Conservation (phyloP, 2,888 invertebrate species). For the Trichogramma dendrolimi region DNA sequence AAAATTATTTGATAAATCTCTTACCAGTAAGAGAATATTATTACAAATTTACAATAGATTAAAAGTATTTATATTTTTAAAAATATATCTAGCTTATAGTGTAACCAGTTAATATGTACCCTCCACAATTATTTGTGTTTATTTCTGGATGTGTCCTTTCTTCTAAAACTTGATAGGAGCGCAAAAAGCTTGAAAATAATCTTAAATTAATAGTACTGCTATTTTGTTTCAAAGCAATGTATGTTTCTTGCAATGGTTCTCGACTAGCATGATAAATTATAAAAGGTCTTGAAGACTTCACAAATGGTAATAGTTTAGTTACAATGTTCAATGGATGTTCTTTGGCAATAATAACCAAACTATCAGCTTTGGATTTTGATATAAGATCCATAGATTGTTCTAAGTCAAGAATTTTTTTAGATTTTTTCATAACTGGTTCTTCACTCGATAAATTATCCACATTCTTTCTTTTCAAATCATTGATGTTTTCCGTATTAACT, state of each 20-base stretch:
- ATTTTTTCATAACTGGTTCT: constrained; percentile 51
- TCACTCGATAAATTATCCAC: constrained; percentile 32
- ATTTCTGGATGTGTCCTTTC: constrained; percentile 94
- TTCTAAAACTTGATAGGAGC: constrained; percentile 84
- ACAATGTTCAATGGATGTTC: constrained; percentile 83
- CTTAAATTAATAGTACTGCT: constrained; percentile 71
- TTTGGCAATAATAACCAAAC: constrained; percentile 73
- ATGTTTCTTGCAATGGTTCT: constrained; percentile 82
- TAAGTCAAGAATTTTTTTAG: constrained; percentile 69
- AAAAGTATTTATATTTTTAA: constrained; percentile 1
- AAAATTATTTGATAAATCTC: constrained; percentile 12
- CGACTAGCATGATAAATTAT: constrained; percentile 77
- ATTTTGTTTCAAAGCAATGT: constrained; percentile 69
- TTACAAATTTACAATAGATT: constrained; percentile 7
- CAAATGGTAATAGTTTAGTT: constrained; percentile 68
- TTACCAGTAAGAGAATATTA: not conserved
- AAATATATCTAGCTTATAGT: constrained; percentile 36
- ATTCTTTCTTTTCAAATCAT: constrained; percentile 39
- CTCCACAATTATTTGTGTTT: constrained; percentile 82
- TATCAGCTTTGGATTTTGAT: constrained; percentile 63
- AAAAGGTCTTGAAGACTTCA: constrained; percentile 78
- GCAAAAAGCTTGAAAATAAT: constrained; percentile 80
- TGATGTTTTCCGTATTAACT: constrained; percentile 14
- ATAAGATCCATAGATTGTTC: constrained; percentile 63
- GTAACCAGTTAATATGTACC: constrained; percentile 78